phyloP scores from a whole-genome alignment of 2,113 vertebrate genomes.

The Pelecanus crispus region DNA sequence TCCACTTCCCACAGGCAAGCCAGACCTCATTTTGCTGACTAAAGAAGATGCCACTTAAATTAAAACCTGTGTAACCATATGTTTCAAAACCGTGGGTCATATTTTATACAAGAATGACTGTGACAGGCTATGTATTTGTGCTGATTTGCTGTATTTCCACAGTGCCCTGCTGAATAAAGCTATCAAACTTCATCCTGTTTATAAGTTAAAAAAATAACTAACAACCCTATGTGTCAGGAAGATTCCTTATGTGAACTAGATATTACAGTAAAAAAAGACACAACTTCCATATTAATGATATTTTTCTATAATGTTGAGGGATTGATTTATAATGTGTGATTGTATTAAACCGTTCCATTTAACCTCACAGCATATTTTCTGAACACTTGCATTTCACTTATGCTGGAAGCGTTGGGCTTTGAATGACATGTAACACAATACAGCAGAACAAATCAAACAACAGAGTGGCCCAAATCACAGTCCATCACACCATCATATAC shows the following conservation, averaged over 20 bases:
- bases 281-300: neutral
- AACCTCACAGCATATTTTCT: neutral
- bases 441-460: neutral
- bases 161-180: slow-evolving; percentile 27
- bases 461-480: neutral
- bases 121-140: slow-evolving; percentile 69
- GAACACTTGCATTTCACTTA: neutral
- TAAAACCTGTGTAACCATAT: slow-evolving; percentile 73
- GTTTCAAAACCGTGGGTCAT: slow-evolving; percentile 70
- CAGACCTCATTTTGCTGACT: slow-evolving; percentile 69
- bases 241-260: neutral
- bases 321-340: neutral
- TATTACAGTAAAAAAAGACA: neutral
- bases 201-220: neutral
- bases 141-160: slow-evolving; percentile 68
- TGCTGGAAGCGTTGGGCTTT: neutral
- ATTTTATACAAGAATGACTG: slow-evolving; percentile 72
- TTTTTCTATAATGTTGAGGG: neutral
- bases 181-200: slow-evolving; percentile 26
- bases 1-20: slow-evolving; percentile 54
- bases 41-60: slow-evolving; percentile 73
- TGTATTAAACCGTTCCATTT: neutral
- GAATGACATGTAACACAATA: neutral
- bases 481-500: neutral
- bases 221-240: neutral